Conservation (phyloP, 2,888 invertebrate genomes). For the Diaperis boleti region DNA sequence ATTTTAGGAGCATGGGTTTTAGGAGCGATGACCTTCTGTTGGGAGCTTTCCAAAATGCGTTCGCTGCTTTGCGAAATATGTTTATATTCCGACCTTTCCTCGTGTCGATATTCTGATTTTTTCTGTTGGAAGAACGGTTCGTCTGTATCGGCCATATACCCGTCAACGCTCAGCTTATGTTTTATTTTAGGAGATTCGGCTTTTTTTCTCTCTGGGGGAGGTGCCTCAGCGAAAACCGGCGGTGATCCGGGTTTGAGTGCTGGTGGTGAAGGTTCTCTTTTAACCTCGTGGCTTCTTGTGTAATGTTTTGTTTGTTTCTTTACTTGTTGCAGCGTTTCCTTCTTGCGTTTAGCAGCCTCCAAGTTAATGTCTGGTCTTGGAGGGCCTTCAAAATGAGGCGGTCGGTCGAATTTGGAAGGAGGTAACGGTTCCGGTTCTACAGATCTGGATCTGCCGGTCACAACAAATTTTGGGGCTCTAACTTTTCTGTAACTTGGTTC, state of each 20-base stretch:
- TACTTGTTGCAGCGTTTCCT: conserved; percentile 52
- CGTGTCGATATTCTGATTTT: conserved; percentile 57
- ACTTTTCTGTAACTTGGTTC: conserved; percentile 72
- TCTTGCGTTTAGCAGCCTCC: conserved; percentile 56
- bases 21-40: conserved; percentile 52
- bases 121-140: conserved; percentile 68
- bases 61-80: conserved; percentile 59
- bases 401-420: conserved; percentile 70
- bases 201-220: conserved; percentile 56
- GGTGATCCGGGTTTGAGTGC: conserved; percentile 65
- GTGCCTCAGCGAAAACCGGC: conserved; percentile 60
- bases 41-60: conserved; percentile 55
- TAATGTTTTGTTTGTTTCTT: conserved; percentile 59
- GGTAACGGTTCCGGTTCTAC: conserved; percentile 70
- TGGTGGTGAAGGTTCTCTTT: conserved; percentile 58
- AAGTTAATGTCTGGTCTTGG: conserved; percentile 62
- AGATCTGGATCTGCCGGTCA: conserved; percentile 69
- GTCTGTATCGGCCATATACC: conserved; percentile 80
- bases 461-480: conserved; percentile 66
- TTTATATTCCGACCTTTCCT: conserved; percentile 59
- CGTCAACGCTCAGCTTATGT: conserved; percentile 68
- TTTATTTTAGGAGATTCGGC: conserved; percentile 70
- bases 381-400: conserved; percentile 65
- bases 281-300: conserved; percentile 54
- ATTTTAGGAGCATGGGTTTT: conserved; percentile 56